These are phyloP conservation scores for Drosophila subobscura DNA, from an alignment of 1,140 invertebrate genomes.

Conservation along the genomic window DNA sequence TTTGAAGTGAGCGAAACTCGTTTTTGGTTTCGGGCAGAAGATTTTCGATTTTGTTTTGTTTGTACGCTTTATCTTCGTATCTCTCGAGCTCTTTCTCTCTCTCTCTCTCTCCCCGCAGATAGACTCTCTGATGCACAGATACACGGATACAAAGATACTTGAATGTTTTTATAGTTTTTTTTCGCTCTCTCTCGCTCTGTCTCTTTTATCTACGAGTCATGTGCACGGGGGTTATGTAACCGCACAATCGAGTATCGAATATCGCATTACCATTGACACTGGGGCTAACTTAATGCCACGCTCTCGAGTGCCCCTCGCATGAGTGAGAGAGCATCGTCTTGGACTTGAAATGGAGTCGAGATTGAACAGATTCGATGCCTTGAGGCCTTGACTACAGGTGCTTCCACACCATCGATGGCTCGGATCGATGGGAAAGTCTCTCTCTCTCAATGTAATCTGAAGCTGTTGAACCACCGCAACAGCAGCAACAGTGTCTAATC, in stretches of 20 bases:
- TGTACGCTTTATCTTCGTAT: constrained; percentile 43
- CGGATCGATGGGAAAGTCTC: no score
- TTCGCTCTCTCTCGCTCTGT: constrained; percentile 23
- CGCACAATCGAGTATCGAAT: constrained; percentile 65
- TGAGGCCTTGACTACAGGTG: no score
- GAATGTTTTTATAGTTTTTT: constrained; percentile 7
- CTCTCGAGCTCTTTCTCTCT: neutral
- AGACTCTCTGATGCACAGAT: neutral
- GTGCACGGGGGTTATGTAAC: constrained; percentile 71
- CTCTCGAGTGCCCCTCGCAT: no score
- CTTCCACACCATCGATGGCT: no score
- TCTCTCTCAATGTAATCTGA: no score
- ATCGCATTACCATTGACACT: constrained; percentile 50
- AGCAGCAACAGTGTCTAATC: no score
- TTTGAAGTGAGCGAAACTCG: constrained; percentile 49
- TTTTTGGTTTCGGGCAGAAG: constrained; percentile 47
- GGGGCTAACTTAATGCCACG: constrained; percentile 1
- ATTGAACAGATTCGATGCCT: no score
- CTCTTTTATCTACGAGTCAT: constrained; percentile 67
- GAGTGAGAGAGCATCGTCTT: no score
- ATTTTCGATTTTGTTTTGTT: constrained; percentile 52
- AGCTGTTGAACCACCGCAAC: no score
- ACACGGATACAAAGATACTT: constrained; percentile 3
- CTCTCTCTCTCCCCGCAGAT: neutral
- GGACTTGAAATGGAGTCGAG: no score